Evolutionary conservation across 2,888 invertebrate species (phyloP), one percentile per base, ranked within the genome.

Genomic region (Lithophane socia): DNA sequence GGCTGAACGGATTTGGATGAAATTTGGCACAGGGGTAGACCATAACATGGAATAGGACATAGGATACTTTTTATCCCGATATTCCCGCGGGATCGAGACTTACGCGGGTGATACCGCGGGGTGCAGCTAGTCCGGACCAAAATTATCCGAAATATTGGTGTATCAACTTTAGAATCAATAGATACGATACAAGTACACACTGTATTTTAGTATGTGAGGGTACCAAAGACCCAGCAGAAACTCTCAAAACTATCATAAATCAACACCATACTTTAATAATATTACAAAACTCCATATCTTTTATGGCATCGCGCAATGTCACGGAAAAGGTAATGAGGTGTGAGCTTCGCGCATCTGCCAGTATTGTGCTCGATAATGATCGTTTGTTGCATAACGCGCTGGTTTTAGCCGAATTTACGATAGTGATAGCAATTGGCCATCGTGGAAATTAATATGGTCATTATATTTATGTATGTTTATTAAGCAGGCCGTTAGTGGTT

Each of bases 281-380:
- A 95, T 94, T 91, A 91, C 93, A 92, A 92, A 94, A 94, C 86
- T 92, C 92, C 92, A 95, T 94, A 94, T 94, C 91, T 94, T 96
- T 95, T 95, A 96, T 95, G 92, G 92, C 89, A 92, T 93, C 92
- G 92, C 79, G 93, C 94, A 96, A 96, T 96, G 96, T 96, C 95
- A 96, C 91, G 96, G 96, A 96, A 96, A 93, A 94, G 89, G 93
- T 94, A 96, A 96, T 96, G 96, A 95, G 91, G 94, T 95, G 95
- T 94, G 90, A 94, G 92, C 89, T 87, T 86, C 87, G 92, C 92
- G 92, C 96, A 96, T 95, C 96, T 96, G 96, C 93, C 93, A 89
- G 90, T 89, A 88, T 92, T 92, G 92, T 73, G 63, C 52, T 56
- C 87, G 88, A 92, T 94, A 94, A 93, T 94, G 92, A 94, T 90